phyloP scores from a whole-genome alignment of 2,888 invertebrate genomes.

The Spodoptera exigua region DNA sequence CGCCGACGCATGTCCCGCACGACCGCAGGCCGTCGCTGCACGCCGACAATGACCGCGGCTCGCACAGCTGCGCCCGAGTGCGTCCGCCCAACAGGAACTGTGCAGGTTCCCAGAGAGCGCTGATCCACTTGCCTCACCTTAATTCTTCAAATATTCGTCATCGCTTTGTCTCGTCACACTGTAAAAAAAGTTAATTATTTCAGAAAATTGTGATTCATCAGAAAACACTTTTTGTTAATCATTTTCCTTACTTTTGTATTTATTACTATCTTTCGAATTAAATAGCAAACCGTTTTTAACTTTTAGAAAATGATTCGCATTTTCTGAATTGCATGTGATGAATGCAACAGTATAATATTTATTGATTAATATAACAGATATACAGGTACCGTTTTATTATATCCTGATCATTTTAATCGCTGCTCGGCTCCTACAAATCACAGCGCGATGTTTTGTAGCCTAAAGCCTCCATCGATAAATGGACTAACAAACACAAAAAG shows the following conservation, averaged over 20 bases:
- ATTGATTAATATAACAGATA: no score
- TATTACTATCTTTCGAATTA: no score
- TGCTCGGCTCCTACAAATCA: no score
- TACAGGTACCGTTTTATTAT: no score
- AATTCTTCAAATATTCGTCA: constrained; percentile 59
- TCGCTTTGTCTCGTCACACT: constrained; percentile 47
- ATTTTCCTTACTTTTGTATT: constrained; percentile 1
- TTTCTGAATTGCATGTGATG: no score
- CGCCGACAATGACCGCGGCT: constrained; percentile 59
- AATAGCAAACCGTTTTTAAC: no score
- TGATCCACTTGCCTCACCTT: constrained; percentile 61
- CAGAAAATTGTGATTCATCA: constrained; percentile 24
- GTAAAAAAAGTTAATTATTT: constrained; percentile 45
- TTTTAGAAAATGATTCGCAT: no score
- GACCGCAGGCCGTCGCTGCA: constrained; percentile 63
- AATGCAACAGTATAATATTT: no score
- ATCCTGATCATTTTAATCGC: no score
- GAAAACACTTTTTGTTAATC: background rate
- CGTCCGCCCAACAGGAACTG: constrained; percentile 36
- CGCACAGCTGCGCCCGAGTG: constrained; percentile 40
- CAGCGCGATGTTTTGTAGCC: no score
- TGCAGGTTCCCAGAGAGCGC: constrained; percentile 41
- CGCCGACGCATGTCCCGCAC: constrained; percentile 72
- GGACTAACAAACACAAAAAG: no score
- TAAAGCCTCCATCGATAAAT: no score